phyloP scores from a whole-genome alignment of 2,113 vertebrate genomes.

The Petaurus breviceps region DNA sequence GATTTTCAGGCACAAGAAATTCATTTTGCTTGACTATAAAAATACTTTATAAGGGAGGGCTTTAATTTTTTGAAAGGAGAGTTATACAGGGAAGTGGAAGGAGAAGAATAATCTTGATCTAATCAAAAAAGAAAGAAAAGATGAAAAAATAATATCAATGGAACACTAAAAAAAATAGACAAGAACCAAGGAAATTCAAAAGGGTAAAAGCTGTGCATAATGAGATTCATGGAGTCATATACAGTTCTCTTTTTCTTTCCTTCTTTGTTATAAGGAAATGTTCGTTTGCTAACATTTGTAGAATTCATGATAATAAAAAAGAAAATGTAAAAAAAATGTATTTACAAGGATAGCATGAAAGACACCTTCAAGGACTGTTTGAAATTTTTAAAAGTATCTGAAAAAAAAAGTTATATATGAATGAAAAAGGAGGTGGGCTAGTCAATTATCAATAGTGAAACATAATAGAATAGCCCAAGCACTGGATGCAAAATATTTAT shows the following conservation, averaged over 20 bases:
- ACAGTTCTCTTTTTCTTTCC: neutral
- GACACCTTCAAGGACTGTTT: neutral
- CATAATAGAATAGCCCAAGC: neutral
- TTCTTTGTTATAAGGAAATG: neutral
- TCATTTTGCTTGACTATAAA: neutral
- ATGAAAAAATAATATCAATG: neutral
- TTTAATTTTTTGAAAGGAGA: neutral
- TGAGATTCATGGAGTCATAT: neutral
- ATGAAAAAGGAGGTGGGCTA: neutral
- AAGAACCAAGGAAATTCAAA: neutral
- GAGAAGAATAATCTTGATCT: neutral
- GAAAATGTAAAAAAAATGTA: neutral
- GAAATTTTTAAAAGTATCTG: neutral
- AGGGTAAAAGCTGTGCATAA: neutral
- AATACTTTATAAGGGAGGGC: neutral
- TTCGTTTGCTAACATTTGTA: neutral
- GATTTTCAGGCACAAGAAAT: neutral
- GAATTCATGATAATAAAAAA: neutral
- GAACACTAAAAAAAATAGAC: neutral
- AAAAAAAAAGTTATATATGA: neutral
- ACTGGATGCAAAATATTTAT: neutral
- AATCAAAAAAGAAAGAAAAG: neutral
- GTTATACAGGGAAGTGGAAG: neutral
- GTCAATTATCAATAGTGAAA: neutral
- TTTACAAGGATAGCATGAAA: neutral